A percentile compares a stretch with the other conserved stretches of the same genome.
Conservation (phyloP, 2,113 vertebrate genomes). For the Carassius carassius region DNA sequence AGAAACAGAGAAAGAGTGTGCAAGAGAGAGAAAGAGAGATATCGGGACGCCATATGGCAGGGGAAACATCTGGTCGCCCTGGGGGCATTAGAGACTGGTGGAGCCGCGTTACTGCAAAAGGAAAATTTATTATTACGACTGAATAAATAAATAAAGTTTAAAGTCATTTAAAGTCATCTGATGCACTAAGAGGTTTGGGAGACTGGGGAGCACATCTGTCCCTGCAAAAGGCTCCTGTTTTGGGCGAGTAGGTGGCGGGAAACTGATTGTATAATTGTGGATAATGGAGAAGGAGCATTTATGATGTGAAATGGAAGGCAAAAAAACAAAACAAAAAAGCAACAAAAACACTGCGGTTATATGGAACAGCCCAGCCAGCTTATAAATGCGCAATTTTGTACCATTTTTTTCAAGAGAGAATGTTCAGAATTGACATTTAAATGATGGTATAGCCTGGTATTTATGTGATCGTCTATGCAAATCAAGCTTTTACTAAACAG, state of each 20-base stretch:
- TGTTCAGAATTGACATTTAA: constrained; percentile 24
- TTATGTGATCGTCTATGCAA: constrained; percentile 31
- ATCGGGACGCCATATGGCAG: constrained; percentile 71
- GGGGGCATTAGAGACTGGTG: constrained; percentile 66
- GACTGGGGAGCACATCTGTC: constrained; percentile 58
- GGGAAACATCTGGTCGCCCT: constrained; percentile 79
- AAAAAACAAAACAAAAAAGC: constrained; percentile 31
- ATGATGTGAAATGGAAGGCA: constrained; percentile 27
- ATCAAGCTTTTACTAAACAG: constrained; percentile 35
- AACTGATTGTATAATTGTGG: constrained; percentile 46
- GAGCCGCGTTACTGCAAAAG: constrained; percentile 67
- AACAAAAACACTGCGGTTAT: constrained; percentile 12
- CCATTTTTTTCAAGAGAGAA: not conserved
- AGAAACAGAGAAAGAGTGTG: constrained; percentile 28
- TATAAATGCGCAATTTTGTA: not conserved
- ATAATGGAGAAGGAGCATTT: constrained; percentile 38
- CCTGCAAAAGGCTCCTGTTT: constrained; percentile 43
- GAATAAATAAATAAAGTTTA: constrained; percentile 75
- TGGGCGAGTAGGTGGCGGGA: constrained; percentile 22
- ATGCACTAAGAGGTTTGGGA: constrained; percentile 58
- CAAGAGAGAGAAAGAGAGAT: constrained; percentile 19
- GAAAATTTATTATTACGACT: constrained; percentile 76
- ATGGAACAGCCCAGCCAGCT: constrained; percentile 6
- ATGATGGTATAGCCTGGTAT: not conserved
- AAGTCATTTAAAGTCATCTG: constrained; percentile 67